A percentile compares a stretch with the other conserved stretches of the same genome.
These are phyloP conservation scores for Phoeniculus purpureus DNA, from an alignment of 2,797 vertebrate species.

Conservation along the genomic window DNA sequence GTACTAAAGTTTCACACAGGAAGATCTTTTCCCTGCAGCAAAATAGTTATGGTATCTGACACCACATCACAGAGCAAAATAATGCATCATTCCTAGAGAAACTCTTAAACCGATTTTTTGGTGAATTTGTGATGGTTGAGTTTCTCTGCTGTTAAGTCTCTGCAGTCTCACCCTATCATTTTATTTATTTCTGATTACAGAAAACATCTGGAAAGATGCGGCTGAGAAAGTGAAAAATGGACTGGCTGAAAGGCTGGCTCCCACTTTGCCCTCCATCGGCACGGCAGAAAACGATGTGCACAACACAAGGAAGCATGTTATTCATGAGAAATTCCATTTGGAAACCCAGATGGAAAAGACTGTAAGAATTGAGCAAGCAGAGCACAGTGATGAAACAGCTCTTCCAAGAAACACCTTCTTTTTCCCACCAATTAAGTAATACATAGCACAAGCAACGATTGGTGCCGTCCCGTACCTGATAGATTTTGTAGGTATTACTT, in stretches of 20 bases:
- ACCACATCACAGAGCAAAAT: neutral
- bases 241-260: constrained; percentile 41
- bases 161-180: neutral
- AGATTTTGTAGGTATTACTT: constrained; percentile 36
- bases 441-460: neutral
- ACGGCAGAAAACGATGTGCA: neutral
- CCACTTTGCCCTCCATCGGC: neutral
- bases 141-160: neutral
- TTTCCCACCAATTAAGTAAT: constrained; percentile 64
- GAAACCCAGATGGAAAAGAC: constrained; percentile 39
- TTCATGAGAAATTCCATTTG: neutral
- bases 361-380: neutral
- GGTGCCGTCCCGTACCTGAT: constrained; percentile 10
- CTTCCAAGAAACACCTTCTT: constrained; percentile 41
- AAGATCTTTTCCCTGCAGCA: neutral
- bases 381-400: constrained; percentile 16
- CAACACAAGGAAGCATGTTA: neutral
- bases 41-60: neutral
- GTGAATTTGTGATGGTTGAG: neutral
- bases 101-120: neutral
- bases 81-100: neutral
- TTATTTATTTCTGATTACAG: constrained; percentile 58
- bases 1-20: neutral
- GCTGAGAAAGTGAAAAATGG: constrained; percentile 75
- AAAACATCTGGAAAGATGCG: constrained; percentile 67